These are phyloP conservation scores for Acanthopagrus latus DNA, from an alignment of 2,797 vertebrate species.

Conservation along the genomic window DNA sequence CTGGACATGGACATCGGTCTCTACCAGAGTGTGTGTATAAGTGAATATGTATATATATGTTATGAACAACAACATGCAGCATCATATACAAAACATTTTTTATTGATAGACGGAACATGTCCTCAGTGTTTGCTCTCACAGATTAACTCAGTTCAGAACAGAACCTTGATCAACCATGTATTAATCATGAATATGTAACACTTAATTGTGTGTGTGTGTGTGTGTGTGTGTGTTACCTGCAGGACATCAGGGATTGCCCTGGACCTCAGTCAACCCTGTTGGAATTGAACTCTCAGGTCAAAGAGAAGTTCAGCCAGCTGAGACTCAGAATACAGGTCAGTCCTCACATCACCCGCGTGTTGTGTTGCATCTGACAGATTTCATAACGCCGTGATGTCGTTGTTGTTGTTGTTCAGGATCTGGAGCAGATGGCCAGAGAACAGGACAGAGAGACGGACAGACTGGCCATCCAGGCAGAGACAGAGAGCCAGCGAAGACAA, in stretches of 20 bases:
- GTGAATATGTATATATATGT: too few relatives aligned
- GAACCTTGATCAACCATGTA: not conserved
- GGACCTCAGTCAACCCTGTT: slow-evolving; percentile 89
- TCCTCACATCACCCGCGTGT: not conserved
- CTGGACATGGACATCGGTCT: not conserved
- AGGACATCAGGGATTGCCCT: slow-evolving; percentile 92
- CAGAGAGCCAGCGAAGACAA: slow-evolving; percentile 93
- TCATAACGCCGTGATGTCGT: not conserved
- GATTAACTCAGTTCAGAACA: not conserved
- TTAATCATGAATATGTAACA: not conserved
- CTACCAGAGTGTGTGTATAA: too few relatives aligned
- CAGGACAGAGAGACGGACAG: slow-evolving; percentile 93
- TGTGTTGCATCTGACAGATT: too few relatives aligned
- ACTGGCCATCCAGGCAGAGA: slow-evolving; percentile 88
- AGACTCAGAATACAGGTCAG: slow-evolving; percentile 93
- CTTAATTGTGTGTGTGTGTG: slow-evolving; percentile 16
- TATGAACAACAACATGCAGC: too few relatives aligned
- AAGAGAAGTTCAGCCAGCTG: slow-evolving; percentile 91
- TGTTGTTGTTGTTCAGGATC: slow-evolving; percentile 82
- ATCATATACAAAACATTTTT: too few relatives aligned
- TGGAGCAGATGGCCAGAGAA: slow-evolving; percentile 94
- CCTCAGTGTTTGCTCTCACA: not conserved
- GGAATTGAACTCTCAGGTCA: slow-evolving; percentile 91
- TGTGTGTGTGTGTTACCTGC: slow-evolving; percentile 26
- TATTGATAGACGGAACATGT: not conserved